phyloP scores from a whole-genome alignment of 2,797 vertebrate species.

The Enteromius viviparus region DNA sequence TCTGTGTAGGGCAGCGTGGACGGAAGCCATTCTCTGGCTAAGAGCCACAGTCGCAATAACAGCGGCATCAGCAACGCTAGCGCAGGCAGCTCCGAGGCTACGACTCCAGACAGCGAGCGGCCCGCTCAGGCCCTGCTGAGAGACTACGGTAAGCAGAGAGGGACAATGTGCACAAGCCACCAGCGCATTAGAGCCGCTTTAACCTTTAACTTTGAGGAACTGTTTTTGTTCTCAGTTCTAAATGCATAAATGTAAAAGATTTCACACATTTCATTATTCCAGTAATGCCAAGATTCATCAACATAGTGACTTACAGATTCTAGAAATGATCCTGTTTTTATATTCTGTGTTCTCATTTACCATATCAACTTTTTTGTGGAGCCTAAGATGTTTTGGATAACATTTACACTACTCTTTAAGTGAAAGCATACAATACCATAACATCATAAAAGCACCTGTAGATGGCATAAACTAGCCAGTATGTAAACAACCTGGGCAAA shows the following conservation, averaged over 20 bases:
- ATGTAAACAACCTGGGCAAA: not conserved
- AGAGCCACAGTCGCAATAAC: slow-evolving; percentile 88
- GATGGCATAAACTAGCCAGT: not conserved
- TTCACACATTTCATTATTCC: too few species aligned
- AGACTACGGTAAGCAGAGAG: slow-evolving; percentile 80
- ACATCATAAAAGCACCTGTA: not conserved
- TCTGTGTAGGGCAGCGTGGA: slow-evolving; percentile 61
- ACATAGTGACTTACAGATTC: not conserved
- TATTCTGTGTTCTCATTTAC: not conserved
- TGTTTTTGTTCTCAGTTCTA: not conserved
- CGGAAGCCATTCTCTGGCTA: slow-evolving; percentile 65
- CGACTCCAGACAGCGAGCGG: slow-evolving; percentile 85
- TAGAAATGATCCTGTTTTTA: not conserved
- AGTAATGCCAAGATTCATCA: not conserved
- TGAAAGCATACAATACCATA: not conserved
- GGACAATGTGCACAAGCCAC: not conserved
- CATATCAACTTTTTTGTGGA: not conserved
- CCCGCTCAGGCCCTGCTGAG: slow-evolving; percentile 86
- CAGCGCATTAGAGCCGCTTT: not conserved
- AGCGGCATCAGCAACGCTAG: slow-evolving; percentile 87
- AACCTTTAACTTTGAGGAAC: not conserved
- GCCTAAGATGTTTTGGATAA: not conserved
- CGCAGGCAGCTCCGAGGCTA: slow-evolving; percentile 83
- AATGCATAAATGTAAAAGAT: not conserved
- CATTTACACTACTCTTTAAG: not conserved